Base-by-base conservation (phyloP, 2,888 invertebrate genomes). In the Drosophila mimetica region DNA sequence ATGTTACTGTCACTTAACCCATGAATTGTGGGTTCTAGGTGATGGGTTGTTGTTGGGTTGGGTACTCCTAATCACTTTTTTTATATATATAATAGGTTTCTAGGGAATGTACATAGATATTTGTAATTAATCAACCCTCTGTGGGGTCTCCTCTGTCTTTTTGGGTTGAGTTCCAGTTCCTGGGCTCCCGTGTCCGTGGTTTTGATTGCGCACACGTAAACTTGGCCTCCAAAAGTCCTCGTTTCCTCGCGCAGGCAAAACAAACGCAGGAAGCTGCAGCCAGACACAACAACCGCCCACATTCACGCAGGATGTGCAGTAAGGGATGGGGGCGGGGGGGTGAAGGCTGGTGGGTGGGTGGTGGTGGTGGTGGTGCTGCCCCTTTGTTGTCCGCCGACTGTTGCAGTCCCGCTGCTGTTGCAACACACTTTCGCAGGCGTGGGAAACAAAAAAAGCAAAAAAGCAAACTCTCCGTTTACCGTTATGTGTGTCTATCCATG, bases 161-260 rank as follows among this genome's bases (percentile, higher is more conserved):
- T n/a, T n/a, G n/a, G n/a, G n/a, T n/a, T n/a, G n/a, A n/a, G 39
- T 18, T 7, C 13, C 2, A 18, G 11, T 20, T 18, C 1, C 41
- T n/a, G n/a, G 7, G 44, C 11, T 16, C 14, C 39, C 16, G n/a
- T 61, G 57, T 47, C 25, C 44, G 20, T 41, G 41, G 13, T 37
- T 57, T 25, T 25, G 39, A 32, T 54, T 66, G 73, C 74, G 74
- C 74, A 81, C 77, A 81, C 77, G 79, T 88, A 84, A 86, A 86
- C 86, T 88, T 88, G 88, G 88, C 86, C 88, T 88, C 77, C 74
- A 88, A 86, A 79, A 71, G 63, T 71, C 65, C 59, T 53, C 61
- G 42, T 63, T 57, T 51, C n/a, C n/a, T n/a, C 61, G 42, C 65
- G 66, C 66, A 66, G 54, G 71, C 52, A 67, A 73, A 57, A 71